Percentiles rank a stretch among this genome's conserved stretches.
phyloP scores from a whole-genome alignment of 1,140 invertebrate species.

The Rhyacophila brunnea region DNA sequence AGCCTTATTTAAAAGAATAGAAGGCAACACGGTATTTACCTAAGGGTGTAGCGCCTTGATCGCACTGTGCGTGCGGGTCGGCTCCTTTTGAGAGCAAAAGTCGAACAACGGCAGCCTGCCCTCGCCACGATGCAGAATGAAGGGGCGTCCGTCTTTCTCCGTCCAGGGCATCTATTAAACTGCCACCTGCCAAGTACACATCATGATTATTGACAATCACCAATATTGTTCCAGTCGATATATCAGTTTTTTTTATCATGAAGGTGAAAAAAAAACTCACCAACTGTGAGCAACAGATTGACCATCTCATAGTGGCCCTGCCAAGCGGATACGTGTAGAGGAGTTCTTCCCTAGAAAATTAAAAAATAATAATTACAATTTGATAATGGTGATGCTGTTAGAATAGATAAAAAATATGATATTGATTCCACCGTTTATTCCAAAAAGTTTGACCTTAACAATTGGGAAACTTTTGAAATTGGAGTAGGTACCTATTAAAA shows the following conservation, averaged over 20 bases:
- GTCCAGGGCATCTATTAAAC: constrained; percentile 86
- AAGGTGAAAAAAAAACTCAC: constrained; percentile 37
- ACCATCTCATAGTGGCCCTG: constrained; percentile 94
- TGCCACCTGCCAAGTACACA: constrained; percentile 46
- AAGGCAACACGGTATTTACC: constrained; percentile 49
- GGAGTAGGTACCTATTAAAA: too few relatives aligned
- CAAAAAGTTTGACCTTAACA: too few relatives aligned
- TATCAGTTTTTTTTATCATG: neutral
- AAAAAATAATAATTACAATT: too few relatives aligned
- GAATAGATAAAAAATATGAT: too few relatives aligned
- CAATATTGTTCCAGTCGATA: neutral
- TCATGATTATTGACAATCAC: constrained; percentile 3
- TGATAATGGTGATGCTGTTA: too few relatives aligned
- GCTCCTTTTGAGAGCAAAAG: constrained; percentile 78
- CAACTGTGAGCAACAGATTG: constrained; percentile 72
- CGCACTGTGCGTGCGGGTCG: constrained; percentile 85
- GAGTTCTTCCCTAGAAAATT: constrained; percentile 71
- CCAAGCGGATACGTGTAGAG: constrained; percentile 91
- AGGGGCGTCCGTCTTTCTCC: constrained; percentile 85
- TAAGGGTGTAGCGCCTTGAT: constrained; percentile 90
- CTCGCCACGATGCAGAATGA: constrained; percentile 95
- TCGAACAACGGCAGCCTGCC: constrained; percentile 80
- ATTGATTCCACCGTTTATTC: too few relatives aligned
- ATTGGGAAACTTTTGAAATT: too few relatives aligned
- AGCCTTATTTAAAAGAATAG: neutral